Percentiles rank a stretch among this genome's conserved stretches.
These are phyloP conservation scores for Sthenelais limicola DNA, from an alignment of 2,888 invertebrate genomes.

Conservation along the genomic window DNA sequence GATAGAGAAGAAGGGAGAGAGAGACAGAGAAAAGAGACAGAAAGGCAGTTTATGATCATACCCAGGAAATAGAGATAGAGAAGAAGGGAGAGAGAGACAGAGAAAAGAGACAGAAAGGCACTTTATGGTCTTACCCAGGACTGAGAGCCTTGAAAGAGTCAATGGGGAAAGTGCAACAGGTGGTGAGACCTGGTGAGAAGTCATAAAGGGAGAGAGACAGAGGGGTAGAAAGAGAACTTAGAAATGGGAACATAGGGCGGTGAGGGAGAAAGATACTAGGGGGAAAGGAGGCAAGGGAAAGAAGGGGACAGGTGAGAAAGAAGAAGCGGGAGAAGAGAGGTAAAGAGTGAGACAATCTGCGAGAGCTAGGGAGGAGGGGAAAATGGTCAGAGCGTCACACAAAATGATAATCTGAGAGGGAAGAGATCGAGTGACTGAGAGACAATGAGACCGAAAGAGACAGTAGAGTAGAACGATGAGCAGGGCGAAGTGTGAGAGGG, in stretches of 20 bases:
- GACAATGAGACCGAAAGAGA: background rate
- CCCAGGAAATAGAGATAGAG: too few species aligned
- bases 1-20: too few species aligned
- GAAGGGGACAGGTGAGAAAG: background rate
- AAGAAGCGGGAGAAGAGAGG: background rate
- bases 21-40: too few species aligned
- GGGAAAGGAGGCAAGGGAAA: background rate
- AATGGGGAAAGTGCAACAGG: background rate
- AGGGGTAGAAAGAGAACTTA: too few species aligned
- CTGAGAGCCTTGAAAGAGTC: too few species aligned
- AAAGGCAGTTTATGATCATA: too few species aligned
- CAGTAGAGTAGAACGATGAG: background rate
- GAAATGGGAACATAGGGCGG: too few species aligned
- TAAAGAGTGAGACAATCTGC: background rate
- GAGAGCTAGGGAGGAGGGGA: too few species aligned
- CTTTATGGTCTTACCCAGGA: slow-evolving; percentile 2
- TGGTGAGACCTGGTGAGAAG: background rate
- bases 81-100: background rate
- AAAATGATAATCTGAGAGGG: too few species aligned
- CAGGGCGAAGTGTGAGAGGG: background rate
- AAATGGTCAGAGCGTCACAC: too few species aligned
- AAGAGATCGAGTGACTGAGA: too few species aligned
- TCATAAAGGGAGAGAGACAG: background rate
- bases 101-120: background rate
- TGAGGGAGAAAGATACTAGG: background rate